Conservation (phyloP, 2,113 vertebrate species). For the Rhinolophus sinicus region DNA sequence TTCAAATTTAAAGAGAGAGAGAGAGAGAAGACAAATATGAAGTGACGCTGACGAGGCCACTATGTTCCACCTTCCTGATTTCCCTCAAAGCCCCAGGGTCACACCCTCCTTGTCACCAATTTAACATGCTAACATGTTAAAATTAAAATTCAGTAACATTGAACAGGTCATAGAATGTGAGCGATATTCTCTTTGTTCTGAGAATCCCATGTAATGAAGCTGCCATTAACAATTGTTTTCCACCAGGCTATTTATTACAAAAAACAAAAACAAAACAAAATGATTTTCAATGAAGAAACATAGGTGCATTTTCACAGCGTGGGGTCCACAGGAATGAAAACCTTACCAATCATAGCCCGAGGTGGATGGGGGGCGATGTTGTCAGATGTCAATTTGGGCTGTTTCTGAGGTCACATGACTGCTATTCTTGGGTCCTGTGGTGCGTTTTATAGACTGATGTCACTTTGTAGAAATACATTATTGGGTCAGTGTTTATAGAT, state of each 20-base stretch:
- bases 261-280: not conserved
- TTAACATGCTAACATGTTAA: constrained; percentile 21
- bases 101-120: not conserved
- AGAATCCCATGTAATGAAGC: constrained; percentile 68
- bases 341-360: not conserved
- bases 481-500: not conserved
- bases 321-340: constrained; percentile 55
- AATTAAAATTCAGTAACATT: constrained; percentile 70
- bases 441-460: constrained; percentile 64
- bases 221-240: constrained; percentile 76
- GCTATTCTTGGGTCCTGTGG: constrained; percentile 49
- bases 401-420: constrained; percentile 58
- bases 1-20: not conserved
- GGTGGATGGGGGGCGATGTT: not conserved
- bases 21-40: not conserved
- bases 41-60: not conserved
- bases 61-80: not conserved
- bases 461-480: constrained; percentile 40
- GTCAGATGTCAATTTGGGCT: constrained; percentile 58
- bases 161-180: constrained; percentile 10
- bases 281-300: constrained; percentile 64
- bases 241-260: constrained; percentile 67
- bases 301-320: constrained; percentile 61
- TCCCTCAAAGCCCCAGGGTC: not conserved
- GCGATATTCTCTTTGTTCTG: constrained; percentile 61